Evolutionary conservation across 2,113 vertebrate species (phyloP), one percentile per base, ranked within the genome.

Genomic region (Psettodes erumei): DNA sequence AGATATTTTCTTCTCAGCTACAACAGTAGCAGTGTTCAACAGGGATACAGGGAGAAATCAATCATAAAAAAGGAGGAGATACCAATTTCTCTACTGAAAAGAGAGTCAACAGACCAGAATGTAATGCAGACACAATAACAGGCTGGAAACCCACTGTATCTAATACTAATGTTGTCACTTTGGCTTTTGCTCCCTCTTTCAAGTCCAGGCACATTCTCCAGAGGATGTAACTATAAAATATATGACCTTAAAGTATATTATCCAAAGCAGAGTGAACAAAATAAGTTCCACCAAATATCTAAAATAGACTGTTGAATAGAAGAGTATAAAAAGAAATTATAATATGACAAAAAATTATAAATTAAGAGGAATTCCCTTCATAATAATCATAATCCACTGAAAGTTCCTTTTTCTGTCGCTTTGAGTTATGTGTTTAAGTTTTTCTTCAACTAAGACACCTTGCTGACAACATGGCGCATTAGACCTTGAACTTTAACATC

Each of bases 391-490:
- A 23, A 45, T 51, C 5, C 6, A 27, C 25, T 54, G 0, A 30
- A 21, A 5, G 45, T n/a, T 21, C 27, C 16, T 45, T 61, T 42
- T 27, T 28, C 19, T 27, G 5, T 1, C 47, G 12, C 21, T n/a
- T n/a, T n/a, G n/a, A n/a, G n/a, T n/a, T n/a, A n/a, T 25, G n/a
- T 37, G 23, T 10, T 7, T 30, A 37, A 59, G 38, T 54, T 59
- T 58, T 62, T 54, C 45, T 19, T 33, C 43, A 47, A 25, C 56
- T 37, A 37, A 56, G 66, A 53, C 68, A 70, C 50, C 50, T 84
- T 53, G 54, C 64, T 81, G 83, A 79, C 62, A 80, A 47, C 53
- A 76, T 55, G 72, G 50, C 51, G 58, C 67, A 71, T 74, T 48
- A 48, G 75, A 66, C 67, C 80, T 70, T 21, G 40, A 62, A 65